Conservation (phyloP, 2,113 vertebrate genomes). For the Rhadina sibilatrix region DNA sequence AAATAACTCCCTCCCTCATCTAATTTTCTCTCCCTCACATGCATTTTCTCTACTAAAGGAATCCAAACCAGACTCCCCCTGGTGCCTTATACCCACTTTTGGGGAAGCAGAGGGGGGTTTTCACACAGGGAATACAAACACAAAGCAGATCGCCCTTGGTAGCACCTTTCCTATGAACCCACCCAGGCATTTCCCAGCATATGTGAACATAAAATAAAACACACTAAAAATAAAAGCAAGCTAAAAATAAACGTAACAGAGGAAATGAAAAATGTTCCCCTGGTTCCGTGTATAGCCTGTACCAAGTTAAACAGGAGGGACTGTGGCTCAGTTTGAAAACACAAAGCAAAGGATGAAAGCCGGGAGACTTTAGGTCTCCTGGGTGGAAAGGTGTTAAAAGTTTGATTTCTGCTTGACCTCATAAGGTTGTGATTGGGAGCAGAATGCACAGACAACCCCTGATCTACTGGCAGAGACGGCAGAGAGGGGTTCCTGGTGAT, state of each 20-base stretch:
- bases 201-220: conserved; percentile 19
- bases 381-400: background rate
- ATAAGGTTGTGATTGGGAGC: background rate
- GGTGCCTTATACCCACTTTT: conserved; percentile 4
- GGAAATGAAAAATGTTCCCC: background rate
- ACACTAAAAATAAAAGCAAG: conserved; percentile 25
- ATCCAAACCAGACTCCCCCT: background rate
- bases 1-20: background rate
- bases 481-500: background rate
- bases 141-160: background rate
- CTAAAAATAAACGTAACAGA: background rate
- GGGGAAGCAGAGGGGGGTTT: background rate
- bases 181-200: conserved; percentile 31
- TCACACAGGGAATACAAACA: conserved; percentile 2
- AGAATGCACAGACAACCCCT: background rate
- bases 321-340: background rate
- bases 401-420: background rate
- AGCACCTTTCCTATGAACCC: conserved; percentile 46
- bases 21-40: background rate
- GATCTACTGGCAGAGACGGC: background rate
- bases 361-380: background rate
- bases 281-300: background rate
- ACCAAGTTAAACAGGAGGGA: conserved; percentile 15
- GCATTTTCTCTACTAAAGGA: background rate
- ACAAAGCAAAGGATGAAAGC: background rate